phyloP scores from a whole-genome alignment of 2,888 invertebrate species.

The Melanophora roralis region DNA sequence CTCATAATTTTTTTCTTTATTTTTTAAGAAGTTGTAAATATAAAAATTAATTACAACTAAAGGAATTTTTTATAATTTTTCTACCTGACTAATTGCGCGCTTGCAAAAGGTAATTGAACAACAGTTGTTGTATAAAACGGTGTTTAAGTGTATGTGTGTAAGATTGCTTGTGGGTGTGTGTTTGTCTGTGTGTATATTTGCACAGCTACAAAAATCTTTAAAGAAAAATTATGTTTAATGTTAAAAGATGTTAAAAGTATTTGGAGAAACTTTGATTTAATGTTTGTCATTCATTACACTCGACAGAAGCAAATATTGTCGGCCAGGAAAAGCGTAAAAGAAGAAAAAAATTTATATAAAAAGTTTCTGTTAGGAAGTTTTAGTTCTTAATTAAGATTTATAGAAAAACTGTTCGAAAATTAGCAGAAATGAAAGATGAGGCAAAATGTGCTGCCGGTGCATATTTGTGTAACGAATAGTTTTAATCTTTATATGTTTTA shows the following conservation, averaged over 20 bases:
- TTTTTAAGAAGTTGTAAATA: constrained; percentile 55
- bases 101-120: constrained; percentile 55
- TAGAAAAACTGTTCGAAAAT: not conserved
- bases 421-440: too few species aligned
- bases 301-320: not conserved
- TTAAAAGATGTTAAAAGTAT: constrained; percentile 50
- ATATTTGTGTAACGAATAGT: too few species aligned
- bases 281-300: constrained; percentile 47
- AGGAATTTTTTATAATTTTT: constrained; percentile 52
- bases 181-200: not conserved
- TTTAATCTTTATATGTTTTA: too few species aligned
- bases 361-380: constrained; percentile 15
- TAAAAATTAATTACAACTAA: constrained; percentile 62
- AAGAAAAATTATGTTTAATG: constrained; percentile 47
- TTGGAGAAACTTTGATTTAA: constrained; percentile 51
- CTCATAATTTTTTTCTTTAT: constrained; percentile 34
- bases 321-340: constrained; percentile 13
- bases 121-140: constrained; percentile 7
- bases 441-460: too few species aligned
- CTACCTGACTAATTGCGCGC: constrained; percentile 56
- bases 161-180: too few species aligned
- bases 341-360: not conserved
- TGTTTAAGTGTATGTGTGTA: too few species aligned
- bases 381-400: constrained; percentile 32
- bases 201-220: not conserved